Evolutionary conservation across 2,888 invertebrate genomes (phyloP), one percentile per base, ranked within the genome.

Genomic region (Xestia ashworthii): DNA sequence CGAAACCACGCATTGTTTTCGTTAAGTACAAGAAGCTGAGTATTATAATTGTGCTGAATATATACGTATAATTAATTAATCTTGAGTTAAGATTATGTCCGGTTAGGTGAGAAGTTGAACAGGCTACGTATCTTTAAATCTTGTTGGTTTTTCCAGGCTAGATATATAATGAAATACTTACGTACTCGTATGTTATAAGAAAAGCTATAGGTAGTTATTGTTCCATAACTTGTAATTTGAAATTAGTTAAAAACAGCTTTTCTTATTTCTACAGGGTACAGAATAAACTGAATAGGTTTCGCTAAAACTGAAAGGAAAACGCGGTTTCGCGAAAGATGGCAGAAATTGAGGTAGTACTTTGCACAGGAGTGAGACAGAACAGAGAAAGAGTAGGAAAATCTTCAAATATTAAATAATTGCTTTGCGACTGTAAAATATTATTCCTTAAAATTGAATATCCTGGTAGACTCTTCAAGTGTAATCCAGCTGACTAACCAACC

Each of bases 1-100:
- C 77, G 46, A 68, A 82, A 53, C 79, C 81, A 81, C 70, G 76
- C 87, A 90, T 92, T 91, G 91, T 91, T 90, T 86, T 74, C 75
- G 68, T 83, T 79, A 64, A 81, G 72, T 74, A 74, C 53, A 74
- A 81, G 67, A 65, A 71, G 55, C 62, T 64, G 73, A 74, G 69
- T 86, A 76, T 83, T 74, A 78, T 87, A 87, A 84, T 81, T 87
- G 67, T 41, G 60, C 44, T 65, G n/a, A 73, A 62, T 77, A 75
- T 70, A 75, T 70, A 75, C 53, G 60, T 74, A 14, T 58, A 83
- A 72, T 67, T 83, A 70, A 41, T 82, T 74, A 50, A 66, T 58
- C 32, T 64, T 9, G 46, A 5, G 16, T 62, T 38, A 2, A 53
- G 25, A 60, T 76, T 82, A 64, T 77, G 60, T 86, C 81, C 86